phyloP scores from a whole-genome alignment of 2,113 vertebrate species.

The Athene noctua region DNA sequence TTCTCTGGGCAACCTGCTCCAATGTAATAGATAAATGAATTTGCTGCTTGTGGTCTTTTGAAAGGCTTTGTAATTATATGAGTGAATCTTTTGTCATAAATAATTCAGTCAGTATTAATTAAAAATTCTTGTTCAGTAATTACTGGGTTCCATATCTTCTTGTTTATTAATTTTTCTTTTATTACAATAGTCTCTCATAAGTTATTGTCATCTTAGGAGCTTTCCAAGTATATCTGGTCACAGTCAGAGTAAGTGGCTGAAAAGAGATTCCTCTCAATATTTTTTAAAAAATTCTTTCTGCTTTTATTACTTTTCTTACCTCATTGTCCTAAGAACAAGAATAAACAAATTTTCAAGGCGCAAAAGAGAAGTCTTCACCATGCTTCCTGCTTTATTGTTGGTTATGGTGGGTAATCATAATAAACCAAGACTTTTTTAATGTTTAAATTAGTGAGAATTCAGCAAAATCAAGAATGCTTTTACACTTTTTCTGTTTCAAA shows the following conservation, averaged over 20 bases:
- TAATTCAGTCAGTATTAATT: conserved; percentile 58
- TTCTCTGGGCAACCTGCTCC: no score
- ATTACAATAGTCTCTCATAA: background rate
- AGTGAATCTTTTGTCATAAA: conserved; percentile 39
- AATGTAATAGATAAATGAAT: background rate
- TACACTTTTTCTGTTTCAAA: background rate
- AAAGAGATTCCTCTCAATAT: background rate
- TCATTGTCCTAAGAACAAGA: background rate
- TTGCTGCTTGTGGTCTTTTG: background rate
- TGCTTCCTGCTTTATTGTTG: background rate
- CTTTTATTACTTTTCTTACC: background rate
- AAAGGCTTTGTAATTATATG: background rate
- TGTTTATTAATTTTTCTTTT: conserved; percentile 14
- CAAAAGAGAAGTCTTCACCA: background rate
- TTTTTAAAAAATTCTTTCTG: background rate
- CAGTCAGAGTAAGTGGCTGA: background rate
- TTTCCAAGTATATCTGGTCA: background rate
- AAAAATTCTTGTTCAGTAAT: conserved; percentile 41
- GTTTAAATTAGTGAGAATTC: background rate
- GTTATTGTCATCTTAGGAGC: background rate
- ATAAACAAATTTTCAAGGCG: background rate
- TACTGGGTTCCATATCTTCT: background rate
- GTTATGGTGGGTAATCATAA: background rate
- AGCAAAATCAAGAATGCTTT: background rate
- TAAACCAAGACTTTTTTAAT: background rate